Evolutionary conservation across 2,888 invertebrate genomes (phyloP).

Genomic region (Petrolisthes cinctipes): DNA sequence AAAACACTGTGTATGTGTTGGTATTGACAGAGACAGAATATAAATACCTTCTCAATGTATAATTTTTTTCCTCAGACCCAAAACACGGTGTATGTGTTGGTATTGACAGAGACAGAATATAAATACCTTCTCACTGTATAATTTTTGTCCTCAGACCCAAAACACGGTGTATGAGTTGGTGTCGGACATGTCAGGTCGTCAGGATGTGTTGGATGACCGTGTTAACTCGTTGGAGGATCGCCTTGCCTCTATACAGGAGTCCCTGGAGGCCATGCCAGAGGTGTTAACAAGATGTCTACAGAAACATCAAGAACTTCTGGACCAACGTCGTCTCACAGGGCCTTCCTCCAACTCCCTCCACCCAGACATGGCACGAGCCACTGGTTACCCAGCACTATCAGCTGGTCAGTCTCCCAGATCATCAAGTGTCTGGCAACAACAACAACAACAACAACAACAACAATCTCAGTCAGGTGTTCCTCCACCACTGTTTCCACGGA

Average conservation of each 20-base stretch:
- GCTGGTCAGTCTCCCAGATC: slow-evolving; percentile 67
- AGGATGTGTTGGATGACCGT: slow-evolving; percentile 93
- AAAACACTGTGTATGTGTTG: no score
- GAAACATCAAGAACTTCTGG: slow-evolving; percentile 81
- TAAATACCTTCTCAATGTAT: no score
- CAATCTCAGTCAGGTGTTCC: slow-evolving; percentile 50
- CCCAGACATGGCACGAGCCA: slow-evolving; percentile 80
- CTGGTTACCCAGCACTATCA: slow-evolving; percentile 70
- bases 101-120: slow-evolving; percentile 73
- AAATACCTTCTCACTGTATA: no score
- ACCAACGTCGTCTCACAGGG: slow-evolving; percentile 76
- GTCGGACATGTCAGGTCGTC: slow-evolving; percentile 94
- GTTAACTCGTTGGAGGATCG: slow-evolving; percentile 93
- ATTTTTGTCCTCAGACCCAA: slow-evolving; percentile 84
- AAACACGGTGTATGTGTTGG: slow-evolving; percentile 97
- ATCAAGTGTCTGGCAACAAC: slow-evolving; percentile 56
- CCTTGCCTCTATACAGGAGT: slow-evolving; percentile 86
- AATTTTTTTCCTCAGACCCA: slow-evolving; percentile 69
- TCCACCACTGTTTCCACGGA: slow-evolving; percentile 55
- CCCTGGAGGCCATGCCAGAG: slow-evolving; percentile 87
- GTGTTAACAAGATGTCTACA: slow-evolving; percentile 82
- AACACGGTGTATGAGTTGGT: slow-evolving; percentile 98
- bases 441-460: slow-evolving; percentile 55
- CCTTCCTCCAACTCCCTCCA: slow-evolving; percentile 80
- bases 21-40: no score